These are phyloP conservation scores for Augiades crinisus DNA, from an alignment of 2,888 invertebrate species.

Conservation along the genomic window DNA sequence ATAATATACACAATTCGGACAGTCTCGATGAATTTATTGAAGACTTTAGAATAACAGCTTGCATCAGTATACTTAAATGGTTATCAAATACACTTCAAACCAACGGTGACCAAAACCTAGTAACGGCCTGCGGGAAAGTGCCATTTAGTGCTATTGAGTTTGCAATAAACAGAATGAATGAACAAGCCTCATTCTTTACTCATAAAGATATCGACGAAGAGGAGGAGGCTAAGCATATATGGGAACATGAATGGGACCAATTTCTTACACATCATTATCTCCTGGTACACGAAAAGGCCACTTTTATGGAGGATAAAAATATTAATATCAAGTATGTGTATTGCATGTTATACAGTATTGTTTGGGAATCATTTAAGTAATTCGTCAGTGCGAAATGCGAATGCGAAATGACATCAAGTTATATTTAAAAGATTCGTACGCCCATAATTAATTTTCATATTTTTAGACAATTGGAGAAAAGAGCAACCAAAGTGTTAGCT, in stretches of 20 bases:
- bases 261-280: slow-evolving; percentile 87
- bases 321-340: slow-evolving; percentile 54
- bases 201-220: slow-evolving; percentile 90
- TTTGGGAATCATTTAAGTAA: background rate
- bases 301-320: slow-evolving; percentile 69
- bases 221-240: slow-evolving; percentile 83
- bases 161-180: slow-evolving; percentile 89
- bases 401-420: too few relatives aligned
- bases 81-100: slow-evolving; percentile 81
- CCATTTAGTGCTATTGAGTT: slow-evolving; percentile 90
- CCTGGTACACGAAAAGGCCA: slow-evolving; percentile 84
- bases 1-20: slow-evolving; percentile 90
- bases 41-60: slow-evolving; percentile 94
- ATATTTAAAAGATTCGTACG: too few relatives aligned
- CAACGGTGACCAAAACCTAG: slow-evolving; percentile 79
- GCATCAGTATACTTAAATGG: slow-evolving; percentile 91
- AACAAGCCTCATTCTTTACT: slow-evolving; percentile 87
- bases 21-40: slow-evolving; percentile 92
- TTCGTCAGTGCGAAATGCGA: too few relatives aligned
- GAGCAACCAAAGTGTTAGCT: slow-evolving; percentile 82
- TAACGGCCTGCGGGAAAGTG: slow-evolving; percentile 83
- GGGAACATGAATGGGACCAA: slow-evolving; percentile 95
- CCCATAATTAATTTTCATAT: background rate
- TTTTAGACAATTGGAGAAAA: slow-evolving; percentile 72
- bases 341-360: background rate